phyloP scores from a whole-genome alignment of 2,797 vertebrate genomes.

The Alca torda region DNA sequence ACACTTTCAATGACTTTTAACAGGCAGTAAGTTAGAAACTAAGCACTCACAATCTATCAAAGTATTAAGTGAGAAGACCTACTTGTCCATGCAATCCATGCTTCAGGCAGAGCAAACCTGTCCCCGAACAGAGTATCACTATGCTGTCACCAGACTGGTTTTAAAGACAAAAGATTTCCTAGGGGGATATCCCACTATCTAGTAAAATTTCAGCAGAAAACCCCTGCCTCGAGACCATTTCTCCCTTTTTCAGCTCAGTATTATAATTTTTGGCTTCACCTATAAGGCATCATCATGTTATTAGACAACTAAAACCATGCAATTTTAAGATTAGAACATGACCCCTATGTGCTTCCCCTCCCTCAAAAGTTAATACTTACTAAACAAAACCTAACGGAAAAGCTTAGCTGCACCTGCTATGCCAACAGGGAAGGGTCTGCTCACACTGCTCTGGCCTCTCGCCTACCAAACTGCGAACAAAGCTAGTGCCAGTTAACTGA shows the following conservation, averaged over 20 bases:
- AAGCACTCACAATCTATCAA: too few species aligned
- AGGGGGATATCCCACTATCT: neutral
- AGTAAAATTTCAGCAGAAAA: neutral
- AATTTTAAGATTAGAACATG: neutral
- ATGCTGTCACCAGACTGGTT: neutral
- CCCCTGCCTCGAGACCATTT: neutral
- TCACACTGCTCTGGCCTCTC: neutral
- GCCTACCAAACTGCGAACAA: neutral
- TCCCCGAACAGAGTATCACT: neutral
- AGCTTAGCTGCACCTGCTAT: fast-evolving
- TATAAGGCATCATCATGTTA: neutral
- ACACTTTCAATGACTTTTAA: neutral
- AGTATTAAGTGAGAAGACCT: neutral
- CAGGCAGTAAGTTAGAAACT: neutral
- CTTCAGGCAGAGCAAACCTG: neutral
- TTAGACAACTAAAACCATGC: neutral
- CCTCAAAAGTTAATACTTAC: neutral
- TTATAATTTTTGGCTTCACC: neutral
- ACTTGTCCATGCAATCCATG: neutral
- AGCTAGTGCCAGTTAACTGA: neutral
- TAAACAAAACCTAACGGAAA: neutral
- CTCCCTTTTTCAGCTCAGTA: neutral
- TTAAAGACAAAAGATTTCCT: neutral
- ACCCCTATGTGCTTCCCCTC: fast-evolving
- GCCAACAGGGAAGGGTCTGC: neutral